Evolutionary conservation across 2,888 invertebrate genomes (phyloP), one percentile per base, ranked within the genome.

Genomic region (Euplagia quadripunctaria): DNA sequence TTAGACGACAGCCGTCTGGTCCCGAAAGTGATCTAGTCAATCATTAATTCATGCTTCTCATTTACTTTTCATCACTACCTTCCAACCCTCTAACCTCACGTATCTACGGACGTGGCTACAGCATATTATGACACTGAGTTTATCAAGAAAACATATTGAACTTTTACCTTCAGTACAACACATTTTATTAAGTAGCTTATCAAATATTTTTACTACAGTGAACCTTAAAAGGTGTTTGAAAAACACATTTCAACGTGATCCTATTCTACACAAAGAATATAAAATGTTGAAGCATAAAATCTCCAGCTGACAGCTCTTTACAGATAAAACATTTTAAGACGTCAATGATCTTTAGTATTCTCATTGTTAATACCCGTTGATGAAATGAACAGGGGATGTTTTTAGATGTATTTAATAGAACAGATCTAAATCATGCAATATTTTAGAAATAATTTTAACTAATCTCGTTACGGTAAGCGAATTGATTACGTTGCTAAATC

Each of bases 21-120:
- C 70, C 61, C 68, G 55, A 64, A 68, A 77, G 55, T 66, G 66
- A 20, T 71, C 77, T 58, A 72, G 70, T 83, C 82, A 79, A 82
- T 84, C 68, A 84, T 79, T 82, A 79, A 82, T 84, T 82, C 82
- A 84, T 52, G 58, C 31, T 63, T 61, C 82, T 82, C 80, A 67
- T 82, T 65, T 69, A 75, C 68, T 84, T 82, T 82, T 82, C 76
- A 82, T 74, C 72, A 77, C 74, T 68, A 79, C 52, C 69, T 73
- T 41, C 69, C 84, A 73, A 74, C 74, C 75, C 75, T 79, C 75
- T 74, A 77, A 73, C 61, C 73, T n/a, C 64, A 71, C 71, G 82
- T 79, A 61, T 70, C 67, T 69, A 51, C 67, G 64, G 72, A 64
- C 74, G 74, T 64, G 55, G 31, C 52, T 75, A 55, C 64, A 73